Conservation (phyloP, 2,888 invertebrate species). For the Phorcus lineatus region DNA sequence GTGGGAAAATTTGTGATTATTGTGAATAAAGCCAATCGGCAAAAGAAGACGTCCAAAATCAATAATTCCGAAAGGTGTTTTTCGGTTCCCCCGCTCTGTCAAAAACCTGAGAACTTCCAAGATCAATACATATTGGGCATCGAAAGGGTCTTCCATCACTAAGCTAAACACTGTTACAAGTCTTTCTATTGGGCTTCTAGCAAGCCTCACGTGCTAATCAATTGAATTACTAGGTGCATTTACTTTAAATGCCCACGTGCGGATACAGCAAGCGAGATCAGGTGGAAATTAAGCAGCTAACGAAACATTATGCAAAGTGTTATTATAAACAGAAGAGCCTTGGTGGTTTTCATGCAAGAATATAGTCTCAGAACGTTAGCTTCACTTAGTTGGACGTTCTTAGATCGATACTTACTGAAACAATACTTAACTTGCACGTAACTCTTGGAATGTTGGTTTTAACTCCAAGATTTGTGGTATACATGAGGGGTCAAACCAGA, state of each 20-base stretch:
- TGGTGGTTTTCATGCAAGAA: no score
- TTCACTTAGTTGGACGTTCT: no score
- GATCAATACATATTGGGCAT: neutral
- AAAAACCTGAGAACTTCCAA: neutral
- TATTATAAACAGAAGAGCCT: no score
- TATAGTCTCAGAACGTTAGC: no score
- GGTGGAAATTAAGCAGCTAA: no score
- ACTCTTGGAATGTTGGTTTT: no score
- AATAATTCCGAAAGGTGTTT: neutral
- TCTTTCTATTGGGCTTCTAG: neutral
- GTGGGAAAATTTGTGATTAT: neutral
- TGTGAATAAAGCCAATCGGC: neutral
- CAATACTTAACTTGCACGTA: no score
- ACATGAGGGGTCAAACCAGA: no score
- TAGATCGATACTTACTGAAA: no score
- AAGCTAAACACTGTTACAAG: neutral
- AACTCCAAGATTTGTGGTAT: no score
- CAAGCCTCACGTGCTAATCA: conserved; percentile 4
- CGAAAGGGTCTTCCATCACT: neutral
- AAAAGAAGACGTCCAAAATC: neutral
- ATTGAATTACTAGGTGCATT: conserved; percentile 5
- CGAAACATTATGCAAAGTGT: no score
- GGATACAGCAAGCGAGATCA: no score
- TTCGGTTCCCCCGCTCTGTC: neutral
- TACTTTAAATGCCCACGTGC: neutral